Percentiles rank a stretch among this genome's conserved stretches.
Evolutionary conservation across 2,888 invertebrate genomes (phyloP).

Genomic region (Drosophila cognata): DNA sequence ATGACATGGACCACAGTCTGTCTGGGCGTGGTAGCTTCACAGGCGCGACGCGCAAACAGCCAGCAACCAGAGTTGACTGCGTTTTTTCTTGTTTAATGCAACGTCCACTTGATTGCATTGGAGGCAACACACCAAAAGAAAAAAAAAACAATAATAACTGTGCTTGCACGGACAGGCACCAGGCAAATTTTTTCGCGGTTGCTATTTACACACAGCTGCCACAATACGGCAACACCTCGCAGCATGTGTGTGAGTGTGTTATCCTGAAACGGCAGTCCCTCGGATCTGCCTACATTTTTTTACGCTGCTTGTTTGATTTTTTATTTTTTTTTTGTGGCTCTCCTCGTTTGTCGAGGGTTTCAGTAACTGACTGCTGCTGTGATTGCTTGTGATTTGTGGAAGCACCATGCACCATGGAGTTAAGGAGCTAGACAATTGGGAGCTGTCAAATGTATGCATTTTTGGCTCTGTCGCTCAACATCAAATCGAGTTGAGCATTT

Average conservation of each 20-base stretch:
- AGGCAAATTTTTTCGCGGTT: conserved; percentile 67
- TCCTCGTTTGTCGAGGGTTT: conserved; percentile 37
- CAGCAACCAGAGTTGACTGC: conserved; percentile 23
- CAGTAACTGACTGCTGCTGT: conserved; percentile 46
- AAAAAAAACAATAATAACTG: conserved; percentile 21
- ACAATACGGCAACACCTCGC: conserved; percentile 58
- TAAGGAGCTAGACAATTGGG: conserved; percentile 29
- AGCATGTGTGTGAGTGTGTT: conserved; percentile 28
- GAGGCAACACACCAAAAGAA: conserved; percentile 21
- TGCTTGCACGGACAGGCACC: conserved; percentile 34
- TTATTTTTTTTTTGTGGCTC: conserved; percentile 26
- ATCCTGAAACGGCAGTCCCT: conserved; percentile 50
- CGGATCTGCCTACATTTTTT: conserved; percentile 45
- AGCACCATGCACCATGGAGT: conserved; percentile 13
- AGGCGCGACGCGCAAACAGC: conserved; percentile 48
- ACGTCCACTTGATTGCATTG: conserved; percentile 80
- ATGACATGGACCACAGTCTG: conserved; percentile 40
- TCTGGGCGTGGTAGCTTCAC: conserved; percentile 36
- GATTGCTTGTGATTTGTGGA: conserved; percentile 74
- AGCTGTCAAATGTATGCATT: conserved; percentile 29
- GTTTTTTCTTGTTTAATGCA: conserved; percentile 51
- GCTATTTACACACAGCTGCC: conserved; percentile 60
- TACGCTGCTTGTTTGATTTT: conserved; percentile 1
- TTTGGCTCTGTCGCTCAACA: not conserved
- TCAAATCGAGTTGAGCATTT: conserved; percentile 19